These are phyloP conservation scores for Sarotherodon lohbergeri DNA, from an alignment of 2,113 vertebrate species.

Conservation along the genomic window DNA sequence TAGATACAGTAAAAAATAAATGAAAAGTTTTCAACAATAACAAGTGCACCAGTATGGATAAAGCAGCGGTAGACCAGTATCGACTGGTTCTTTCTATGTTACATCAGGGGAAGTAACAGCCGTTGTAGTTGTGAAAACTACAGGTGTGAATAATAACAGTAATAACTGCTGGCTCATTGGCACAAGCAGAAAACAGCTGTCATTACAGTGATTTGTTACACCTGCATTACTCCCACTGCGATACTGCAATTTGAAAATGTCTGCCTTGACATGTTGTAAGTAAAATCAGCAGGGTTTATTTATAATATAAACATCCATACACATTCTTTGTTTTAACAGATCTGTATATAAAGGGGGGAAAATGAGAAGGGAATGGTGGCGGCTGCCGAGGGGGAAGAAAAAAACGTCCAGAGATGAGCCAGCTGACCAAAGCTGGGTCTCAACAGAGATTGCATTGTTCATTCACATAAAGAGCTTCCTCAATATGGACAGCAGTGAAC, in stretches of 20 bases:
- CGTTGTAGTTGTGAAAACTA: neutral
- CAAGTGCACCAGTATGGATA: neutral
- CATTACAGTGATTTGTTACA: neutral
- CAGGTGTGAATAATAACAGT: neutral
- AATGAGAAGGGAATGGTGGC: neutral
- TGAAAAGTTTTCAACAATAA: neutral
- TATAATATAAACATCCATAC: neutral
- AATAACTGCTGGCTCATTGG: neutral
- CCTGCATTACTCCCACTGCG: neutral
- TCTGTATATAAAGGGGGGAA: neutral
- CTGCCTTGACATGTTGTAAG: neutral
- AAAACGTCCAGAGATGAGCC: constrained; percentile 2
- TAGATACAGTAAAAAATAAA: neutral
- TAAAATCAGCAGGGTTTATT: neutral
- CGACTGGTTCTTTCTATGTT: neutral
- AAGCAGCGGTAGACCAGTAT: neutral
- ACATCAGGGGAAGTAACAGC: neutral
- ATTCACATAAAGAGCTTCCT: constrained; percentile 52
- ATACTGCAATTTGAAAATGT: neutral
- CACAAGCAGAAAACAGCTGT: neutral
- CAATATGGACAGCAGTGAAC: constrained; percentile 56
- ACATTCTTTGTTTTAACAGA: constrained; percentile 1
- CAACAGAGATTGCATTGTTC: constrained; percentile 70
- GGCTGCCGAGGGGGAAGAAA: too few species aligned
- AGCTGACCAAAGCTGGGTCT: constrained; percentile 35